Evolutionary conservation across 2,888 invertebrate genomes (phyloP).

Genomic region (Dinocampus coccinellae): DNA sequence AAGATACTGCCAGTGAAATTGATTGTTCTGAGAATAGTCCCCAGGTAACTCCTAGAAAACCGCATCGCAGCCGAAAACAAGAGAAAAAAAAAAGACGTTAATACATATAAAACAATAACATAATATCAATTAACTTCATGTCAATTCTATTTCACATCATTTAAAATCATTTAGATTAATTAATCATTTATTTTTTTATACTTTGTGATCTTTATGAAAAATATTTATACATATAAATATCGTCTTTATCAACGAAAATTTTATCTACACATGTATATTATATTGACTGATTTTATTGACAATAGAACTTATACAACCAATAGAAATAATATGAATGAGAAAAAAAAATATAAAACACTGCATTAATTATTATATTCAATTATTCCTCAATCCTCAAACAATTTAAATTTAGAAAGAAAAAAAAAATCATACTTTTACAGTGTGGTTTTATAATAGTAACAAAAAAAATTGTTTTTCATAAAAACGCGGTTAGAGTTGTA

Average conservation of each 20-base stretch:
- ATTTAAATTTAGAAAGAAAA: no score
- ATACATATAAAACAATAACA: constrained; percentile 39
- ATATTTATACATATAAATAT: constrained; percentile 27
- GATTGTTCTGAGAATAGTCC: constrained; percentile 82
- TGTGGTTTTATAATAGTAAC: no score
- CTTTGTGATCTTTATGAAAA: constrained; percentile 21
- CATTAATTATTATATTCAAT: not conserved
- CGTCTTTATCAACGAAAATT: constrained; percentile 34
- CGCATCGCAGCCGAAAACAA: constrained; percentile 76
- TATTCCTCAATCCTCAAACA: no score
- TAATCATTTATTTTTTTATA: constrained; percentile 19
- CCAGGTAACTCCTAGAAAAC: constrained; percentile 77
- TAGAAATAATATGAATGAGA: constrained; percentile 5
- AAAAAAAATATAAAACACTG: not conserved
- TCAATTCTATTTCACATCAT: constrained; percentile 23
- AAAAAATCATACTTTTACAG: no score
- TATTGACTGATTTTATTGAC: constrained; percentile 37
- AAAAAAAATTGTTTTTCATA: no score
- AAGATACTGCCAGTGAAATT: constrained; percentile 78
- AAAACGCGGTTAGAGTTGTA: no score
- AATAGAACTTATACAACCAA: constrained; percentile 26
- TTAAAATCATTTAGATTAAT: not conserved
- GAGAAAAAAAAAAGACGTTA: constrained; percentile 81
- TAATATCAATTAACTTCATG: constrained; percentile 20
- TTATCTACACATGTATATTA: constrained; percentile 24